A percentile compares a stretch with the other conserved stretches of the same genome.
These are phyloP conservation scores for Stenolophus ochropezus DNA, from an alignment of 2,888 invertebrate species.

Conservation along the genomic window DNA sequence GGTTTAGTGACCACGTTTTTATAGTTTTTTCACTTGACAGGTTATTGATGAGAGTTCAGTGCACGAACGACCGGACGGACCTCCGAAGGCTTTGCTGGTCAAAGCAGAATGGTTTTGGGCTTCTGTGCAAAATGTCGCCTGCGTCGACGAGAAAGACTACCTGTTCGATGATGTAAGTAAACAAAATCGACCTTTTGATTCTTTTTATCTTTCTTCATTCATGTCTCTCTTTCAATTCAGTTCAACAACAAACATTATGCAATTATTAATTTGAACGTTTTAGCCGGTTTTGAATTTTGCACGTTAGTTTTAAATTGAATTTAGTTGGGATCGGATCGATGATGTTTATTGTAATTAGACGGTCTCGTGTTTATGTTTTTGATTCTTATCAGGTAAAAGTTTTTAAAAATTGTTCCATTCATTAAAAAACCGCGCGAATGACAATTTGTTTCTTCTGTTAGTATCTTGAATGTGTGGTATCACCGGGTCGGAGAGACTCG, in stretches of 20 bases:
- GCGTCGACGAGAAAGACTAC: conserved; percentile 93
- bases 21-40: conserved; percentile 72
- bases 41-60: conserved; percentile 89
- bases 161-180: conserved; percentile 87
- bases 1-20: neutral
- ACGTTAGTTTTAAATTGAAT: conserved; percentile 20
- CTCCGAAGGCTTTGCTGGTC: conserved; percentile 83
- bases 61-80: conserved; percentile 80
- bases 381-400: neutral
- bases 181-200: neutral
- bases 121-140: conserved; percentile 95
- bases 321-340: conserved; percentile 8
- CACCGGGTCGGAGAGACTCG: conserved; percentile 77
- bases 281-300: conserved; percentile 6
- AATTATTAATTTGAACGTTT: conserved; percentile 25
- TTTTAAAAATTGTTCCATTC: neutral
- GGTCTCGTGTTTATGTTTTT: conserved; percentile 16
- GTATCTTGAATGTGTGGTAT: conserved; percentile 74
- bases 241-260: conserved; percentile 28
- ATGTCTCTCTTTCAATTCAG: neutral
- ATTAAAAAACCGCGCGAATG: no score
- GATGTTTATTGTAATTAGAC: conserved; percentile 26
- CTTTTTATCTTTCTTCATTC: neutral
- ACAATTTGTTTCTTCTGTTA: conserved; percentile 64
- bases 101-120: conserved; percentile 99